Evolutionary conservation across 2,888 invertebrate species (phyloP).

Genomic region (Xestia c-nigrum): DNA sequence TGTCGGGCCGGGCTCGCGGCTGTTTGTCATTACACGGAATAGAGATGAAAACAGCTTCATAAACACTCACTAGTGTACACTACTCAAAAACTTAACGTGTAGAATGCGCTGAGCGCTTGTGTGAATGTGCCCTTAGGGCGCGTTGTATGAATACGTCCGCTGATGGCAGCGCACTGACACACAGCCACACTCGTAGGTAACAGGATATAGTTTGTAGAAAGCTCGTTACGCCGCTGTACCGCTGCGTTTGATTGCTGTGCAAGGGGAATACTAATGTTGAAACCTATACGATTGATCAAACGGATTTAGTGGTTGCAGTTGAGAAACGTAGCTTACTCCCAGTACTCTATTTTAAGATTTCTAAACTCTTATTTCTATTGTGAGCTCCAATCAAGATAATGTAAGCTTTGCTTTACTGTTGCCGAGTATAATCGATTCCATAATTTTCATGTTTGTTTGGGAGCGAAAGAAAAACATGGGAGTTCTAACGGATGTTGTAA

Average conservation of each 20-base stretch:
- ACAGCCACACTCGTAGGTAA: conserved; percentile 43
- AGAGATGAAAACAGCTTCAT: conserved; percentile 51
- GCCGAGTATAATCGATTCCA: conserved; percentile 28
- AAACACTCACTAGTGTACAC: conserved; percentile 42
- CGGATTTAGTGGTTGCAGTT: conserved; percentile 50
- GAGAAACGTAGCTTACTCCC: conserved; percentile 42
- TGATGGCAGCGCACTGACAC: conserved; percentile 30
- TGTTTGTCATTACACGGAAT: conserved; percentile 43
- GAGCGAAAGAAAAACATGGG: conserved; percentile 45
- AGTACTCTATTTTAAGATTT: conserved; percentile 33
- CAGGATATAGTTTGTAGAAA: conserved; percentile 67
- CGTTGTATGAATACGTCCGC: conserved; percentile 45
- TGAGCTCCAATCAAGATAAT: conserved; percentile 30
- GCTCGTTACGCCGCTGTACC: conserved; percentile 70
- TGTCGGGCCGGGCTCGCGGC: conserved; percentile 23
- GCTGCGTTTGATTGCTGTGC: conserved; percentile 75
- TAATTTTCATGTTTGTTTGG: conserved; percentile 45
- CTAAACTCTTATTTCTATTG: conserved; percentile 19
- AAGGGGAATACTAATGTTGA: conserved; percentile 75
- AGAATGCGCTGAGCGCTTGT: conserved; percentile 32
- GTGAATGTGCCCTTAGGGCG: conserved; percentile 39
- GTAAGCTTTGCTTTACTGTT: conserved; percentile 18
- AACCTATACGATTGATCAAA: conserved; percentile 71
- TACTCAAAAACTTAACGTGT: conserved; percentile 45
- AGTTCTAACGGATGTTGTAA: conserved; percentile 48